Evolutionary conservation across 1,140 invertebrate species (phyloP), one percentile per base, ranked within the genome.

Genomic region (Varroa destructor): DNA sequence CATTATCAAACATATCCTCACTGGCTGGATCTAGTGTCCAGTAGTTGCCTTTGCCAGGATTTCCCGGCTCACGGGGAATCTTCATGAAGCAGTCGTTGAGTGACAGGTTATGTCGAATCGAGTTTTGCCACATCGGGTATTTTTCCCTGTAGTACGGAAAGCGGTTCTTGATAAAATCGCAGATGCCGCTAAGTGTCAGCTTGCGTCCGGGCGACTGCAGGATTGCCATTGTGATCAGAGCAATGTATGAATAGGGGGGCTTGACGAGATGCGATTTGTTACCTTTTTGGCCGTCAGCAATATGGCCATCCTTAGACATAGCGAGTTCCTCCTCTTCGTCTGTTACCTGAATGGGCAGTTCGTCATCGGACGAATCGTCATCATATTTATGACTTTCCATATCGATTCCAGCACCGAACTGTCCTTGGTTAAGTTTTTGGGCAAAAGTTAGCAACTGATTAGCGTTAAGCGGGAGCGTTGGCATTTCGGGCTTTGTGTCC

Each of bases 1-100:
- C 97, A 79, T 99, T 99, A 78, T 99, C 96, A 77, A 99, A 99
- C 97, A 99, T 99, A 77, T 98, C 92, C 78, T 97, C 93, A 0
- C 91, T 91, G 72, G 92, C 81, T 0, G 96, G 96, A 81, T 99
- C 94, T 61, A 99, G 79, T 0, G 93, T 95, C 96, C 96, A 99
- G 80, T 98, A 99, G 78, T 98, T 99, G 0, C 96, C 96, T 77
- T 99, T 99, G 0, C 94, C 94, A 0, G 97, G 96, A 78, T 99
- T 98, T 0, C 94, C 95, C 0, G 95, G 94, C 79, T 98, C 95
- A 3, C 96, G 82, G 0, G 96, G 93, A 58, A 99, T 94, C 81
- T 99, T 99, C 36, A 99, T 89, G 80, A 99, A 99, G 78, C 96
- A 99, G 79, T 99, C 96, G 81, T 99, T 99, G 55, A 99, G 81